Percentiles rank a stretch among this genome's conserved stretches.
These are phyloP conservation scores for Drosophila tanythrix DNA, from an alignment of 2,888 invertebrate genomes.

Conservation along the genomic window DNA sequence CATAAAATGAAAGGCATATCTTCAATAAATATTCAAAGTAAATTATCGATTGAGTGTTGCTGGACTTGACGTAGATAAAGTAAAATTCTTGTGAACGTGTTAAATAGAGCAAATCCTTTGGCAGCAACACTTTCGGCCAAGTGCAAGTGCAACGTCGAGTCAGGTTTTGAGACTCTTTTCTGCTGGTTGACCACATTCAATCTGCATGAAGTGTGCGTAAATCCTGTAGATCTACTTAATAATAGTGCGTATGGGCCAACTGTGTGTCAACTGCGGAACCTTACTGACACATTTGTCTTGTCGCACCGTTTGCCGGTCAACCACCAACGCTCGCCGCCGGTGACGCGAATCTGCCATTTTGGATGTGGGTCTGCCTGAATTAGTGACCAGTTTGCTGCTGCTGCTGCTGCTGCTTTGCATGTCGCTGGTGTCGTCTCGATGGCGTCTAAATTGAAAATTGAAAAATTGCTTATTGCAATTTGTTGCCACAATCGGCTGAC, in stretches of 20 bases:
- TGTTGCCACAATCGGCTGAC: constrained; percentile 76
- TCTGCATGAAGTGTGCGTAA: constrained; percentile 13
- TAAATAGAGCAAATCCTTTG: not conserved
- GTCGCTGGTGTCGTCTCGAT: constrained; percentile 51
- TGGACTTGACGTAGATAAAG: not conserved
- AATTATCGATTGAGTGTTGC: not conserved
- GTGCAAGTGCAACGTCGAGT: not conserved
- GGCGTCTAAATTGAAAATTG: constrained; percentile 78
- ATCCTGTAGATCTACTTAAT: constrained; percentile 44
- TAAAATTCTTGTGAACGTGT: not conserved
- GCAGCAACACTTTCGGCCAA: not conserved
- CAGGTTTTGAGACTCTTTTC: constrained; percentile 1
- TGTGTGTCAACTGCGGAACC: constrained; percentile 42
- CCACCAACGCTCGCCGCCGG: constrained; percentile 19
- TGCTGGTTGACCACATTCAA: constrained; percentile 1
- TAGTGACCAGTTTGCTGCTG: constrained; percentile 52
- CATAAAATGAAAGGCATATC: too few species aligned
- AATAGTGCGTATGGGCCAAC: constrained; percentile 40
- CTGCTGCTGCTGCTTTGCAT: constrained; percentile 64
- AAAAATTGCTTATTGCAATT: constrained; percentile 80
- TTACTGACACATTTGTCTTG: constrained; percentile 59
- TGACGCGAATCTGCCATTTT: constrained; percentile 37
- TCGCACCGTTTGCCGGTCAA: constrained; percentile 32
- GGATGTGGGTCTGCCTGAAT: constrained; percentile 40
- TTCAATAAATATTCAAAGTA: not conserved